phyloP scores from a whole-genome alignment of 2,888 invertebrate species.

The Allolobophora icterica region DNA sequence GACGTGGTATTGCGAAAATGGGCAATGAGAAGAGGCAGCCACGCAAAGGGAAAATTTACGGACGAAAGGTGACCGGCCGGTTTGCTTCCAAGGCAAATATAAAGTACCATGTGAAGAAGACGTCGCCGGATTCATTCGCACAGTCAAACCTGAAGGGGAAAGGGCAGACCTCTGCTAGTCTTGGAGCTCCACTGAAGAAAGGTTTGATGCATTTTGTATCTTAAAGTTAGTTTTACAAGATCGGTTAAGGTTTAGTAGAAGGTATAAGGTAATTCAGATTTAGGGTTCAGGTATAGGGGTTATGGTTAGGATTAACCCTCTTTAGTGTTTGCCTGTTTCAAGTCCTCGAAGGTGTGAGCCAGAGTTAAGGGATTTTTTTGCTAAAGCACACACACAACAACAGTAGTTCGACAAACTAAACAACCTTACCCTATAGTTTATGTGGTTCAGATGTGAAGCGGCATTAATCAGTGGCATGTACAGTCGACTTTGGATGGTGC shows the following conservation, averaged over 20 bases:
- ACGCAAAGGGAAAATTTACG: conserved; percentile 36
- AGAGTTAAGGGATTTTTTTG: background rate
- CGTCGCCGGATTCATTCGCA: background rate
- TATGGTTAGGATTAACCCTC: no score
- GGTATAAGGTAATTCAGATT: no score
- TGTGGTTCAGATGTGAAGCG: background rate
- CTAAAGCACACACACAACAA: background rate
- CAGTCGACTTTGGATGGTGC: background rate
- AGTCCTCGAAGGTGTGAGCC: background rate
- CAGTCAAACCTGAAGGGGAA: background rate
- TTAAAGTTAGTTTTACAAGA: background rate
- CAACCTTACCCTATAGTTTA: background rate
- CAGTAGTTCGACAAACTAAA: no score
- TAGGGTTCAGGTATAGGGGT: no score
- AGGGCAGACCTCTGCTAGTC: background rate
- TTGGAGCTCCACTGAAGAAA: background rate
- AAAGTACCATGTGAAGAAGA: conserved; percentile 30
- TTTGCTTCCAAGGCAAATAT: conserved; percentile 35
- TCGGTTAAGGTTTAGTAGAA: no score
- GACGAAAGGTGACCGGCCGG: conserved; percentile 31
- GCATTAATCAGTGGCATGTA: background rate
- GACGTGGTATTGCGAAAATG: conserved; percentile 29
- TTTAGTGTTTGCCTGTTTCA: background rate
- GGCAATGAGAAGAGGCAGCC: conserved; percentile 36
- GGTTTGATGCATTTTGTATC: background rate